Base-by-base conservation (phyloP, 1,140 invertebrate genomes). In the Pogonomyrmex barbatus region DNA sequence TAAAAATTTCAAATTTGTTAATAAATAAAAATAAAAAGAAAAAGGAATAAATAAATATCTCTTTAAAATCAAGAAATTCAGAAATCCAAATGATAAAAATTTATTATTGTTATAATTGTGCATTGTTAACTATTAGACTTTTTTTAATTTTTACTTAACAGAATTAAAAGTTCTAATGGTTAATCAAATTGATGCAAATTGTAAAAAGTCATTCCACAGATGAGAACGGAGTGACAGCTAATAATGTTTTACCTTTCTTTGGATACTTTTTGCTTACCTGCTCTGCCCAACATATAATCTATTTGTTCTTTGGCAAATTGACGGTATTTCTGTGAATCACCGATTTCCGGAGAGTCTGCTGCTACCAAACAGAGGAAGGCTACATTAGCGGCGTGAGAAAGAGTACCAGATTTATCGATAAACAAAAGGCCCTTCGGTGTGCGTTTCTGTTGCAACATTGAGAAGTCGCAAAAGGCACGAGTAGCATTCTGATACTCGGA, bases 221-320 rank as follows among this genome's bases (percentile, higher is more conserved):
- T 67, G 12, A 42, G 45, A 24, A 24, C 24, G 24, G 24, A n/a
- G 17, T 42, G 12, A 14, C 30, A 65, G 14, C 17, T 63, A 36
- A 39, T 56, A 17, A 17, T 36, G 12, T 63, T 33, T 63, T 33
- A 56, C 0, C 4, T 8, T 45, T 39, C 9, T n/a, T n/a, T n/a
- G 0, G 2, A 63, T n/a, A 33, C 36, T 62, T 79, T 39, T 12
- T 60, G 50, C 63, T 89, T 65, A 93, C 93, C 93, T 45, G 75
- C 87, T 79, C 96, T 95, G 1, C 96, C 96, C 0, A 97, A 93
- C 82, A 96, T 96, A 91, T 97, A 97, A 87, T 96, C 92, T 62
- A 97, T 96, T 93, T 97, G 97, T 86, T 95, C 91, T 88, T 95
- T 94, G 9, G 96, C 96, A 92, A 97, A 96, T 76, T 94, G 90